Percentiles rank a stretch among this genome's conserved stretches.
Evolutionary conservation across 2,797 vertebrate species (phyloP).

Genomic region (Morelia viridis): DNA sequence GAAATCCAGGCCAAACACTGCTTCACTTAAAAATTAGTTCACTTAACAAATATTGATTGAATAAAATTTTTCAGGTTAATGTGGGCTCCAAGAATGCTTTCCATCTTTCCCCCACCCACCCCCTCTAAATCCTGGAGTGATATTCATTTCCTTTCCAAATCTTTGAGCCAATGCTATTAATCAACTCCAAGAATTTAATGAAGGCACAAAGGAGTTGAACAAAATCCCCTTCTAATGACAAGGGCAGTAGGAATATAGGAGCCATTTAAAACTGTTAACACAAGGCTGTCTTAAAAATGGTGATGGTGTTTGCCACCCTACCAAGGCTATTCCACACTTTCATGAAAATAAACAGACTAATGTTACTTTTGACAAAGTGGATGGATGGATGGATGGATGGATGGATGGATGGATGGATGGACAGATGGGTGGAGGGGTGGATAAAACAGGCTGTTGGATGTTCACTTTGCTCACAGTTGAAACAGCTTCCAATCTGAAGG

Average conservation of each 20-base stretch:
- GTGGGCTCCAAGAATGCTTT: neutral
- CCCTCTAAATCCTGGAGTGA: neutral
- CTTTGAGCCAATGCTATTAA: neutral
- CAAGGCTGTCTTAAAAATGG: conserved; percentile 32
- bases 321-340: conserved; percentile 39
- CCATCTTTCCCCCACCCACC: neutral
- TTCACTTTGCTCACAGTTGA: neutral
- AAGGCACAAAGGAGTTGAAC: neutral
- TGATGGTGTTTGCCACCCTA: conserved; percentile 36
- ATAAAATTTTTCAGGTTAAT: neutral
- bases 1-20: neutral
- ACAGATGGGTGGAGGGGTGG: neutral
- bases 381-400: neutral
- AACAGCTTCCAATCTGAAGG: neutral
- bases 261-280: neutral
- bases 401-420: neutral
- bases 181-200: neutral
- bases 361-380: neutral
- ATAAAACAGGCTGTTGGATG: neutral
- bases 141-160: neutral
- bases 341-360: conserved; percentile 38
- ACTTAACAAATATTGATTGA: neutral
- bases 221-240: neutral
- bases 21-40: neutral
- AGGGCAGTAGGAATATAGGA: neutral